Conservation (phyloP, 2,797 vertebrate genomes). For the Lepilemur septentrionalis region DNA sequence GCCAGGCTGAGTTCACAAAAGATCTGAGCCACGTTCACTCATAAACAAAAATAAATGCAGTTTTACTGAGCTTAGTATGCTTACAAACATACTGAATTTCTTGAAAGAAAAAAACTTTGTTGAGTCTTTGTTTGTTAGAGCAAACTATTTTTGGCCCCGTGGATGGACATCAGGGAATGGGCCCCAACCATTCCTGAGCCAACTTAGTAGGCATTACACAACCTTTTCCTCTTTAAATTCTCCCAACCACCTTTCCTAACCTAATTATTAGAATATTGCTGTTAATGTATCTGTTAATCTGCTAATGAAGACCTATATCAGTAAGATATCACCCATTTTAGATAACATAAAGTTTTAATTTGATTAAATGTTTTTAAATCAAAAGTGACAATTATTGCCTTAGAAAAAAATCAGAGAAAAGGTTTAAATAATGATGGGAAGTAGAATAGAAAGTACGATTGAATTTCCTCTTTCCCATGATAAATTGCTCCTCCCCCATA, state of each 20-base stretch:
- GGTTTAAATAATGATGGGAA: neutral
- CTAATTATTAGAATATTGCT: neutral
- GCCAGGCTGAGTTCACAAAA: neutral
- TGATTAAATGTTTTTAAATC: neutral
- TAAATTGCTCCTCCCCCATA: neutral
- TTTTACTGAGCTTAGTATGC: neutral
- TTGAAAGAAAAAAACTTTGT: neutral
- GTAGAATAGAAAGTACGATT: neutral
- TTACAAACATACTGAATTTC: neutral
- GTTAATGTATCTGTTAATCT: neutral
- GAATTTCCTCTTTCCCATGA: neutral
- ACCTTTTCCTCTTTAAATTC: neutral
- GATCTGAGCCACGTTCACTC: neutral
- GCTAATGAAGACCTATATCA: neutral
- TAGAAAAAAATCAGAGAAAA: neutral
- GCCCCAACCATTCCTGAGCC: neutral
- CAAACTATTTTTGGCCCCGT: neutral
- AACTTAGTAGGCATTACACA: neutral
- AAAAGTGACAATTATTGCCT: neutral
- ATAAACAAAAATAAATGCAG: neutral
- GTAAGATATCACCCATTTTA: neutral
- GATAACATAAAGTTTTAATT: constrained; percentile 1
- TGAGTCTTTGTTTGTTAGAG: neutral
- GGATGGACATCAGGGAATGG: neutral
- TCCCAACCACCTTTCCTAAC: neutral